Base-by-base conservation (phyloP, 2,113 vertebrate genomes). In the Trinectes maculatus region DNA sequence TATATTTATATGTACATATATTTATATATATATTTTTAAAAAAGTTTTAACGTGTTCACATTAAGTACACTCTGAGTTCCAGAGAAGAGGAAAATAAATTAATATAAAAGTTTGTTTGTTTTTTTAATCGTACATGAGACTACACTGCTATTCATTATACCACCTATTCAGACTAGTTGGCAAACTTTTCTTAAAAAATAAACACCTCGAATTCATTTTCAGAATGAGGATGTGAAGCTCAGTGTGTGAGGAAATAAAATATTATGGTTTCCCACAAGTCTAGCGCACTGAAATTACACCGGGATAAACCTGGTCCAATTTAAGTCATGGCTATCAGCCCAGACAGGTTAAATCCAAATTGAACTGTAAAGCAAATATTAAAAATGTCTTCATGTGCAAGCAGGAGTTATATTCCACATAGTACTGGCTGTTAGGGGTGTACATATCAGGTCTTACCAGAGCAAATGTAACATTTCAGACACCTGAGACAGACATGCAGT, bases 391-490 rank as follows among this genome's bases (percentile, higher is more conserved):
- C 28, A 54, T 62, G 46, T 3, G 21, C 0, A 0, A 63, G 29
- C 8, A 2, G 11, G 15, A 39, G 12, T 8, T n/a, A n/a, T n/a
- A n/a, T n/a, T 85, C 46, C 55, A 55, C 18, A 61, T 1, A 19
- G 54, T 26, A 31, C 29, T 59, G 56, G 28, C 70, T 63, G 71
- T 59, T 42, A 56, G 34, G 29, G 24, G 21, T 37, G 25, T 75
- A 72, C 71, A 66, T 82, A 80, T 65, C 55, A 62, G 40, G 54
- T 42, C 62, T 51, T 37, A 65, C 26, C 34, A 29, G 58, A 82
- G 65, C 65, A 80, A 79, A 54, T 31, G n/a, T 16, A 29, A 78
- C 42, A 67, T 74, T 74, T 69, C 62, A 85, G 81, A 71, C 46
- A 16, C 59, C 19, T 58, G 9, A 64, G 66, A 63, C 51, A 63